Percentiles rank a stretch among this genome's conserved stretches.
Evolutionary conservation across 2,113 vertebrate genomes (phyloP).

Genomic region (Struthidea cinerea): DNA sequence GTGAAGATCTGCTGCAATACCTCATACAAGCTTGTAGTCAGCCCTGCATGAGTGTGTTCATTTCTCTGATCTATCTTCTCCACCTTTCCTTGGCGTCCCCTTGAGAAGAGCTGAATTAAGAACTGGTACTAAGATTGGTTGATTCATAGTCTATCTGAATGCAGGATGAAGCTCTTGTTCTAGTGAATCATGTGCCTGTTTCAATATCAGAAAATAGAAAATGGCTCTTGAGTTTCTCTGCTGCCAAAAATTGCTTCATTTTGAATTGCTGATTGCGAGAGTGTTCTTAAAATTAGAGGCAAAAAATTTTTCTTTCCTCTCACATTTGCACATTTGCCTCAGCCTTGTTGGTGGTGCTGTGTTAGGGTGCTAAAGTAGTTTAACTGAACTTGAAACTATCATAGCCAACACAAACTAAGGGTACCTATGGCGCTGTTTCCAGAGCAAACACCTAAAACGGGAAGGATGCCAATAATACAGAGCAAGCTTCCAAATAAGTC

Average conservation of each 20-base stretch:
- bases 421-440: neutral
- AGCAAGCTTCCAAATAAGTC: neutral
- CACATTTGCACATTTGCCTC: neutral
- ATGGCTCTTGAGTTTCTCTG: neutral
- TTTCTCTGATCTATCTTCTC: neutral
- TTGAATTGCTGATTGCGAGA: conserved; percentile 1
- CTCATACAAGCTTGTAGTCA: neutral
- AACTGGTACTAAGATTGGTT: neutral
- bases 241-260: neutral
- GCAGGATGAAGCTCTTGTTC: neutral
- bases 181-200: neutral
- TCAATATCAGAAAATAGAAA: conserved; percentile 1
- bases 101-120: neutral
- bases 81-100: neutral
- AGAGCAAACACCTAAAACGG: neutral
- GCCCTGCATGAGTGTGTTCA: neutral
- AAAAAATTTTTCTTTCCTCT: neutral
- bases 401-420: neutral
- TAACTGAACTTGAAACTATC: neutral
- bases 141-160: neutral
- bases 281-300: neutral
- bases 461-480: neutral
- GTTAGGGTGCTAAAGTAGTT: neutral
- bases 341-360: neutral
- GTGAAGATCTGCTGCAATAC: neutral